Base-by-base conservation (phyloP, 2,888 invertebrate species). In the Hydropsyche betteni region DNA sequence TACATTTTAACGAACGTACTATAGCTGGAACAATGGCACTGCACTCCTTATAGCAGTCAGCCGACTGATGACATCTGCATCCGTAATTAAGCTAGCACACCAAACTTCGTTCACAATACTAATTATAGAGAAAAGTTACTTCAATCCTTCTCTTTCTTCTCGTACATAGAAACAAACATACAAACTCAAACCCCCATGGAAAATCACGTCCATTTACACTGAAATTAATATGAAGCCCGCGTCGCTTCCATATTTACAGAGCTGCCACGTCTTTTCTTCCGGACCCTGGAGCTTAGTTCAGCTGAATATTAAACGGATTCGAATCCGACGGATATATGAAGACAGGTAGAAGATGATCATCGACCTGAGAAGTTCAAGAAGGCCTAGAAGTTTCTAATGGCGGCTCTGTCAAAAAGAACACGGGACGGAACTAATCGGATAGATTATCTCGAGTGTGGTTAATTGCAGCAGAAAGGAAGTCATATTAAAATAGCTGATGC, bases 201-300 rank as follows among this genome's bases (percentile, higher is more conserved):
- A 44, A 44, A 64, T 36, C 24, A 36, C 36, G 64, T 36, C 33
- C 64, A n/a, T 36, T 36, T 14, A 55, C 16, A 55, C n/a, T 34
- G 12, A 36, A 44, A 58, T 75, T 69, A 69, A 69, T 64, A 77
- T 77, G 75, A 68, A 44, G 55, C 68, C 36, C 77, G 75, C 77
- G 77, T 75, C 72, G 77, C 68, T 75, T 75, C 77, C 75, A 77
- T 73, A 77, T 75, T 76, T 61, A 74, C 74, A 74, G 70, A 36
- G 51, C 16, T 51, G 71, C 74, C 76, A 74, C 76, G 76, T 76
- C 70, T 55, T 38, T 52, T 55, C 73, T 77, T 77, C 77, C 77
- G 77, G 68, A 36, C 58, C 24, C 50, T 58, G 72, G 38, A 34
- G 58, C 44, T 44, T 8, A 4, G 44, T 44, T 44, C 44, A 44